phyloP scores from a whole-genome alignment of 2,888 invertebrate species.

The Nemapogon koenigi region DNA sequence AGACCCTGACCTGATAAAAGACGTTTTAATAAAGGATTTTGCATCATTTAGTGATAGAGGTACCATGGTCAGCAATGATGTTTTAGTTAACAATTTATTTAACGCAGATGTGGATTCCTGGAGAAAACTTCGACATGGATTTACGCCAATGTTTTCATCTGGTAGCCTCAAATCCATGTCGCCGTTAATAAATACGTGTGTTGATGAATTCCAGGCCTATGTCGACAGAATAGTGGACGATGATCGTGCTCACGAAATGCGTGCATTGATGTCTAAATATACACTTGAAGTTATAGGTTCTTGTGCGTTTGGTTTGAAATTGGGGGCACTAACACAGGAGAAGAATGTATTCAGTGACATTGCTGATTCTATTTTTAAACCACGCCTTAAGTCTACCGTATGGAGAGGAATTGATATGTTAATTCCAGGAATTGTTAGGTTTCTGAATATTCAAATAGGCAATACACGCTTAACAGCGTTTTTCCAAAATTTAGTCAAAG shows the following conservation, averaged over 20 bases:
- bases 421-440: slow-evolving; percentile 5
- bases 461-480: not conserved
- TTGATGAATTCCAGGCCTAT: slow-evolving; percentile 5
- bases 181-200: slow-evolving; percentile 10
- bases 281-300: slow-evolving; percentile 10
- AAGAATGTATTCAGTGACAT: slow-evolving; percentile 8
- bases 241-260: slow-evolving; percentile 8
- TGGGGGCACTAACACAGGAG: slow-evolving; percentile 8
- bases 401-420: slow-evolving; percentile 2
- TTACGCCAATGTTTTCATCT: slow-evolving; percentile 11
- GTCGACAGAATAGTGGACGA: slow-evolving; percentile 6
- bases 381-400: not conserved
- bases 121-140: slow-evolving; percentile 8
- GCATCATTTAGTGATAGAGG: slow-evolving; percentile 8
- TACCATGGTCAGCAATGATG: slow-evolving; percentile 7
- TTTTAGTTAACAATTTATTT: slow-evolving; percentile 9
- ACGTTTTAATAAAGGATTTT: slow-evolving; percentile 10
- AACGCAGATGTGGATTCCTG: slow-evolving; percentile 11
- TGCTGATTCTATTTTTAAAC: slow-evolving; percentile 3
- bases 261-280: slow-evolving; percentile 9
- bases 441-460: slow-evolving; percentile 1
- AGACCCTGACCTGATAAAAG: slow-evolving; percentile 16
- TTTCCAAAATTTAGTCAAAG: slow-evolving; percentile 6
- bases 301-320: slow-evolving; percentile 11
- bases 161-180: slow-evolving; percentile 12